Evolutionary conservation across 2,888 invertebrate genomes (phyloP).

Genomic region (Rhagonycha lutea): DNA sequence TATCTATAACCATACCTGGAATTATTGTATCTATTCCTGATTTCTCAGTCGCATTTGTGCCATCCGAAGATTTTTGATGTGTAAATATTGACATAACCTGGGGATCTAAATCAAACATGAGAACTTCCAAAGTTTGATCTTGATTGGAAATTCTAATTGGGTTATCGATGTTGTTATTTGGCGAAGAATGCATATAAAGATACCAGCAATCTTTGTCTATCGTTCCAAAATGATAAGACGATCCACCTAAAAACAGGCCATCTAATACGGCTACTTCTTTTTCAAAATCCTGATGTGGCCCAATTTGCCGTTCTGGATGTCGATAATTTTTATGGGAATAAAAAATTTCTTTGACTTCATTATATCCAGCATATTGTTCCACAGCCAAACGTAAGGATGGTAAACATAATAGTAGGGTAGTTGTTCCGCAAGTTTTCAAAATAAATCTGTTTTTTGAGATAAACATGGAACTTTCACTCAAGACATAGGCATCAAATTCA

Average conservation of each 20-base stretch:
- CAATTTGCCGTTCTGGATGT: slow-evolving; percentile 85
- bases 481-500: slow-evolving; percentile 43
- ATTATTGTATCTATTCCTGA: slow-evolving; percentile 93
- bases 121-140: slow-evolving; percentile 96
- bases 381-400: slow-evolving; percentile 84
- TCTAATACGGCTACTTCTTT: slow-evolving; percentile 82
- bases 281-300: slow-evolving; percentile 90
- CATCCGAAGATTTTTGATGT: slow-evolving; percentile 74
- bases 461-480: slow-evolving; percentile 98
- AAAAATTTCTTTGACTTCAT: slow-evolving; percentile 91
- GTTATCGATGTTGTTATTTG: slow-evolving; percentile 19
- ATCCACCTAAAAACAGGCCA: slow-evolving; percentile 82
- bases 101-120: slow-evolving; percentile 95
- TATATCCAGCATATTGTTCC: slow-evolving; percentile 82
- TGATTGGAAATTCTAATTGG: slow-evolving; percentile 60
- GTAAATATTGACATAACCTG: slow-evolving; percentile 92
- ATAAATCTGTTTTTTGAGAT: slow-evolving; percentile 93
- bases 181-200: slow-evolving; percentile 78
- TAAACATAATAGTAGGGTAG: slow-evolving; percentile 92
- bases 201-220: slow-evolving; percentile 93
- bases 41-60: slow-evolving; percentile 85
- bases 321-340: slow-evolving; percentile 97
- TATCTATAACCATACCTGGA: slow-evolving; percentile 93
- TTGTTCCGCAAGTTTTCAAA: slow-evolving; percentile 98
- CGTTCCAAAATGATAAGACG: slow-evolving; percentile 89